phyloP scores from a whole-genome alignment of 2,888 invertebrate genomes.

The Apodemia mormo region DNA sequence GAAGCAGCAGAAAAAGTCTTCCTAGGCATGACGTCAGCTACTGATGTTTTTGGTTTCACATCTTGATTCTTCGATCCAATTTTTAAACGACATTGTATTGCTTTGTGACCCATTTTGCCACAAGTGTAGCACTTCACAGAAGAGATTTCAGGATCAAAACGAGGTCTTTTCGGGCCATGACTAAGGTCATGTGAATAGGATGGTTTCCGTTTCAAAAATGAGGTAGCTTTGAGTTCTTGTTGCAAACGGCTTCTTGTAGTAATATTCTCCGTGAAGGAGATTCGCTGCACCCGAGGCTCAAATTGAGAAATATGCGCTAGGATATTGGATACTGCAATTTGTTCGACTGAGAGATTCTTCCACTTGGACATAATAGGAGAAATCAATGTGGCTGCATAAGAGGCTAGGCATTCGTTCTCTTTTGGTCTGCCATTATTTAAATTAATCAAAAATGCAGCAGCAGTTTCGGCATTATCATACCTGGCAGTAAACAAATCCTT shows the following conservation, averaged over 20 bases:
- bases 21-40: too few relatives aligned
- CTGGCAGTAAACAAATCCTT: constrained; percentile 28
- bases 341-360: constrained; percentile 22
- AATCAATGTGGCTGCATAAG: constrained; percentile 21
- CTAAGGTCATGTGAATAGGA: background rate
- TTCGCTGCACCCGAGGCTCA: constrained; percentile 22
- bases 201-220: background rate
- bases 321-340: constrained; percentile 23
- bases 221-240: background rate
- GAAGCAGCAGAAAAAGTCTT: too few relatives aligned
- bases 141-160: too few relatives aligned
- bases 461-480: constrained; percentile 26
- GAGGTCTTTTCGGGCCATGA: background rate
- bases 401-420: constrained; percentile 26
- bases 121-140: background rate
- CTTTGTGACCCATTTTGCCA: background rate
- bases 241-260: background rate
- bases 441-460: constrained; percentile 24
- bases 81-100: background rate
- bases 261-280: constrained; percentile 21
- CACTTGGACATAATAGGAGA: constrained; percentile 24
- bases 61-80: too few relatives aligned
- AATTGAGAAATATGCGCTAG: constrained; percentile 25
- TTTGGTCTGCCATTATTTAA: constrained; percentile 24
- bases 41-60: too few relatives aligned